Evolutionary conservation across 2,888 invertebrate genomes (phyloP).

Genomic region (Thymelicus sylvestris): DNA sequence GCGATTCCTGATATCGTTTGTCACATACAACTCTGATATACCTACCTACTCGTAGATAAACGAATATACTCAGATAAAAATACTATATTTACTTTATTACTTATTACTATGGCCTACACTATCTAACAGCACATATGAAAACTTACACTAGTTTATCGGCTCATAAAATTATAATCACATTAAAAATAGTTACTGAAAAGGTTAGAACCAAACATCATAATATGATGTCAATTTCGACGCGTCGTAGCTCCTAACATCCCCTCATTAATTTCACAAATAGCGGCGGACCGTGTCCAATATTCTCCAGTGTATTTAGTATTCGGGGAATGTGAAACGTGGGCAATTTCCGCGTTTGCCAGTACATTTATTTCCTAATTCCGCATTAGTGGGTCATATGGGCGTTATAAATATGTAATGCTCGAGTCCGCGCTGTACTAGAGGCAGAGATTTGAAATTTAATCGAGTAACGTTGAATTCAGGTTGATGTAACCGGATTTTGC

Average conservation of each 20-base stretch:
- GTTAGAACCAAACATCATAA: too few relatives aligned
- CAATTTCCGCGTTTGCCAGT: slow-evolving; percentile 4
- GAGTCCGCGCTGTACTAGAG: background rate
- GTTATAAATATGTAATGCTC: slow-evolving; percentile 5
- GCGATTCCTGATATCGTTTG: too few relatives aligned
- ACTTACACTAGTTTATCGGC: too few relatives aligned
- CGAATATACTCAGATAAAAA: too few relatives aligned
- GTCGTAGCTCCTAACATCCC: background rate
- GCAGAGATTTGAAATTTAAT: background rate
- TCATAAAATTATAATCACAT: too few relatives aligned
- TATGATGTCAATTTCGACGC: background rate
- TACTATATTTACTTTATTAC: too few relatives aligned
- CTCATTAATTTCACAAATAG: slow-evolving; percentile 4
- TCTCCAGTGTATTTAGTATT: slow-evolving; percentile 7
- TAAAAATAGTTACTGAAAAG: too few relatives aligned
- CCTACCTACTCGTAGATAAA: too few relatives aligned
- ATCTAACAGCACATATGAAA: too few relatives aligned
- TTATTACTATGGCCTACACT: too few relatives aligned
- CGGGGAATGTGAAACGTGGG: slow-evolving; percentile 2
- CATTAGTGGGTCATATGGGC: background rate
- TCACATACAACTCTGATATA: too few relatives aligned
- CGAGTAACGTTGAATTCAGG: background rate
- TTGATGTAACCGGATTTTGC: too few relatives aligned
- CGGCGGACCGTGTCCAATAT: background rate
- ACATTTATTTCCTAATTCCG: slow-evolving; percentile 5